Conservation (phyloP, 2,113 vertebrate species). For the Maccullochella peelii region DNA sequence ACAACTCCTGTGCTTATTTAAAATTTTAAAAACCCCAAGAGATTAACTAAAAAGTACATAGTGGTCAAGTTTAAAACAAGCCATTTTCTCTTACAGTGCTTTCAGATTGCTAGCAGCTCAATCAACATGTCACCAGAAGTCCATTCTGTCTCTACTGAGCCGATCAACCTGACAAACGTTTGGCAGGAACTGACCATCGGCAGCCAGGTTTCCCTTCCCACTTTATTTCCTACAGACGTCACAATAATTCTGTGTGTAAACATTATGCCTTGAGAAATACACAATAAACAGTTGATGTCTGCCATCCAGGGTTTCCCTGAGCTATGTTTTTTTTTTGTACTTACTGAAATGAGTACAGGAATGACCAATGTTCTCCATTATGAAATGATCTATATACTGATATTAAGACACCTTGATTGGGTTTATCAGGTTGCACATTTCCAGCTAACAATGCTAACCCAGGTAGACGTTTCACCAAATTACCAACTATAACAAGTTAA, state of each 20-base stretch:
- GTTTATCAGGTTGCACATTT: not conserved
- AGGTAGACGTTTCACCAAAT: not conserved
- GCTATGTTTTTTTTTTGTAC: not conserved
- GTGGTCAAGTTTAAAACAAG: slow-evolving; percentile 41
- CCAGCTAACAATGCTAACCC: not conserved
- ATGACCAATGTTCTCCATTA: not conserved
- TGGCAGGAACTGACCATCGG: slow-evolving; percentile 33
- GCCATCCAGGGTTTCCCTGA: slow-evolving; percentile 28
- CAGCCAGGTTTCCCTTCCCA: slow-evolving; percentile 59
- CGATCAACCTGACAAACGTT: slow-evolving; percentile 49
- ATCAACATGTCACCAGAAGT: slow-evolving; percentile 38
- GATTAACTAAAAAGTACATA: slow-evolving; percentile 31
- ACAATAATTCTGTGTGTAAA: slow-evolving; percentile 42
- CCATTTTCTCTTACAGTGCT: slow-evolving; percentile 14
- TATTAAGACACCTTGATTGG: not conserved
- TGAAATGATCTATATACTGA: not conserved
- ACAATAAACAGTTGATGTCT: slow-evolving; percentile 6
- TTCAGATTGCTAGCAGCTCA: slow-evolving; percentile 23
- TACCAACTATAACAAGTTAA: not conserved
- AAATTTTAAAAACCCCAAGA: slow-evolving; percentile 36
- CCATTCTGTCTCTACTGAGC: slow-evolving; percentile 33
- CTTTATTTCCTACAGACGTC: slow-evolving; percentile 36
- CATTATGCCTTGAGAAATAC: slow-evolving; percentile 22
- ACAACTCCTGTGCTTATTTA: slow-evolving; percentile 46
- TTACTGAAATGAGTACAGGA: not conserved